Percentiles rank a stretch among this genome's conserved stretches.
These are phyloP conservation scores for Aleiodes leptofemur DNA, from an alignment of 2,888 invertebrate genomes.

Conservation along the genomic window DNA sequence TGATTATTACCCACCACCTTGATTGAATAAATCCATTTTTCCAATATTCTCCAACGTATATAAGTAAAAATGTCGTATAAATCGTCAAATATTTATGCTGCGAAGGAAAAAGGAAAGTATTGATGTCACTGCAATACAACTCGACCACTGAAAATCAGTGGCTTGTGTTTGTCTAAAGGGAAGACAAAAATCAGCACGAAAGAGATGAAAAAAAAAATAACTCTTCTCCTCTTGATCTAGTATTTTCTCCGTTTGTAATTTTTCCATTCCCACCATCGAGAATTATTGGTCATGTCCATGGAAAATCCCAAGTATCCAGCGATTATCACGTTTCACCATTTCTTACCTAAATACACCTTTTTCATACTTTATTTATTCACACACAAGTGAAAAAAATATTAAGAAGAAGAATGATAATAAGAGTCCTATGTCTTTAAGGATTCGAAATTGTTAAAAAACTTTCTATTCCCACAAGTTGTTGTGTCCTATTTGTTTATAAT, in stretches of 20 bases:
- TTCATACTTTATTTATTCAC: not conserved
- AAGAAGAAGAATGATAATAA: not conserved
- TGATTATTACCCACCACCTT: no score
- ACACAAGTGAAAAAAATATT: not conserved
- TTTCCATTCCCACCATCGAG: not conserved
- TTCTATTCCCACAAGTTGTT: not conserved
- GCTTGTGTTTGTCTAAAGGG: not conserved
- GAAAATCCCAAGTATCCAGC: conserved; percentile 12
- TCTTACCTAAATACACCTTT: conserved; percentile 12
- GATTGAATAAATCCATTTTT: no score
- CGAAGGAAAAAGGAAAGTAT: not conserved
- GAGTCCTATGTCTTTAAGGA: not conserved
- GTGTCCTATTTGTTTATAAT: conserved; percentile 14
- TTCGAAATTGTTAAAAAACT: not conserved
- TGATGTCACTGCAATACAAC: conserved; percentile 13
- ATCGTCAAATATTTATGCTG: conserved; percentile 20
- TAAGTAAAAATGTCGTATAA: not conserved
- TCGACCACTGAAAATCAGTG: not conserved
- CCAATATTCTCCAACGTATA: no score
- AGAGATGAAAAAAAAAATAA: not conserved
- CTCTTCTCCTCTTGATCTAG: not conserved
- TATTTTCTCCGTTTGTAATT: conserved; percentile 8
- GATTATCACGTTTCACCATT: conserved; percentile 27
- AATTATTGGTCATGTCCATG: conserved; percentile 11
- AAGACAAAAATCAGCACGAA: not conserved